A percentile compares a stretch with the other conserved stretches of the same genome.
Conservation (phyloP, 2,797 vertebrate species). For the Cuculus canorus region DNA sequence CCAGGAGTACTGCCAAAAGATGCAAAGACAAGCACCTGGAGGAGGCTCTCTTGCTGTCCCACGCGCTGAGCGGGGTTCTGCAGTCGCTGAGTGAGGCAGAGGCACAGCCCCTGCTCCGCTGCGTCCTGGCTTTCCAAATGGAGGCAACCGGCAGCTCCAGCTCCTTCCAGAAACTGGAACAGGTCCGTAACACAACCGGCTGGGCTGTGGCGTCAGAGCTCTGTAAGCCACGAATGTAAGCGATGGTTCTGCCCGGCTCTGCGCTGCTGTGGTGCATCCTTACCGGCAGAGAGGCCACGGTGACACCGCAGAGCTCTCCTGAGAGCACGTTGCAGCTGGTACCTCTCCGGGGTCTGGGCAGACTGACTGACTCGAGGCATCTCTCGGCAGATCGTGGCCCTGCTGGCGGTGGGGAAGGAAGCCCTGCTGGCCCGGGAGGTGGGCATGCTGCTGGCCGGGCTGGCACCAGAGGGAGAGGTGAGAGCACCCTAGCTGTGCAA, state of each 20-base stretch:
- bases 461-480: conserved; percentile 32
- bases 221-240: not conserved
- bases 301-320: not conserved
- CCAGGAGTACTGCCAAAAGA: conserved; percentile 81
- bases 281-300: fast-evolving
- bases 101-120: conserved; percentile 76
- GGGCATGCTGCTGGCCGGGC: not conserved
- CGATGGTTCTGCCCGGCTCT: not conserved
- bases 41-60: conserved; percentile 80
- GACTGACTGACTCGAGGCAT: not conserved
- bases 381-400: conserved; percentile 38
- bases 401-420: conserved; percentile 41
- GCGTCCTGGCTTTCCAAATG: conserved; percentile 83
- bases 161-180: conserved; percentile 86
- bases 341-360: fast-evolving
- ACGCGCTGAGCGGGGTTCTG: conserved; percentile 62
- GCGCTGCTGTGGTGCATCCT: not conserved
- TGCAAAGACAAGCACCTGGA: conserved; percentile 84
- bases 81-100: conserved; percentile 34
- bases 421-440: conserved; percentile 53
- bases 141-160: conserved; percentile 79
- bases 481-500: not conserved
- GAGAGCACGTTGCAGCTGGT: fast-evolving
- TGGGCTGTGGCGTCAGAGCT: not conserved
- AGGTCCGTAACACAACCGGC: conserved; percentile 65